Evolutionary conservation across 2,888 invertebrate species (phyloP), one percentile per base, ranked within the genome.

Genomic region (Autographa pulchrina): DNA sequence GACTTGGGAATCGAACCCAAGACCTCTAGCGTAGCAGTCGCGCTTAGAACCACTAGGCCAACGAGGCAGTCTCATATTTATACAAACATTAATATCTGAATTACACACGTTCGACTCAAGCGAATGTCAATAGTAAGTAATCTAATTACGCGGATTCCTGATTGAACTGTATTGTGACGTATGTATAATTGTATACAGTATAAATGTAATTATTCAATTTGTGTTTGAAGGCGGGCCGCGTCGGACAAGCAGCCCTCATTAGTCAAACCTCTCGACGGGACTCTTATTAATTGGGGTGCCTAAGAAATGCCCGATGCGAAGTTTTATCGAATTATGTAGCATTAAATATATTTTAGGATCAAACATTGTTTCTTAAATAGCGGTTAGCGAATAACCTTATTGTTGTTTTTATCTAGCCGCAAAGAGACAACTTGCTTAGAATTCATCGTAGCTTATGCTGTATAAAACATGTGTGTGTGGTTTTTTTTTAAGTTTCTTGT

Each of bases 131-230:
- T 66, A 65, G 43, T 61, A 52, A 41, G 62, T 75, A 61, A 78
- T 72, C 66, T 78, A 80, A 78, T 80, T 75, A 78, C 43, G 48
- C 61, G 71, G 75, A 73, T 78, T 65, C 25, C 62, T 72, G 74
- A 81, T 78, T 78, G 66, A 74, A 64, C 62, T 65, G 62, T 68
- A 76, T 81, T 75, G 69, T 62, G 62, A 32, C 14, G 13, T 56
- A 3, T 43, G 20, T 25, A n/a, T n/a, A n/a, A n/a, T n/a, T n/a
- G 14, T 54, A 41, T 25, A 61, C 20, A 52, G 61, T n/a, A 20
- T 68, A 58, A 31, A 60, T 60, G 38, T 68, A 65, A 68, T 75
- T 71, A 78, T 81, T 78, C 59, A 67, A 31, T 74, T 68, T 48
- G 48, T 48, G 48, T 48, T 43, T 31, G 59, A 38, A 18, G n/a